Conservation (phyloP, 2,797 vertebrate species). For the Otolemur crassicaudatus region DNA sequence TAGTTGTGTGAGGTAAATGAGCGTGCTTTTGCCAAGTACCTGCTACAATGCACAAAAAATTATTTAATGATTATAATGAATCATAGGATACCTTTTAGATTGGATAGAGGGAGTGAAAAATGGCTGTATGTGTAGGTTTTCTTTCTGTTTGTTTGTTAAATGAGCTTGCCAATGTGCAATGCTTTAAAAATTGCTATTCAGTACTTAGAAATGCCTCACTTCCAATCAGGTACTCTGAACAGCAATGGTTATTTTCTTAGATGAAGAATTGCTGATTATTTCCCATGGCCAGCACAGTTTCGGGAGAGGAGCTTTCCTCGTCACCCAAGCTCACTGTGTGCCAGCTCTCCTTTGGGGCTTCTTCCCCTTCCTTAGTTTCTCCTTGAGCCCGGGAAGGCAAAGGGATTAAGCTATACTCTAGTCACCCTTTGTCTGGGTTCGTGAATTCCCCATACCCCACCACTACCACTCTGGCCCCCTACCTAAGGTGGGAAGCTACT, state of each 20-base stretch:
- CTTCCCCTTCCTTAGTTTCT: neutral
- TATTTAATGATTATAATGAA: neutral
- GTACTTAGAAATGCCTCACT: neutral
- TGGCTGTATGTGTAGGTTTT: neutral
- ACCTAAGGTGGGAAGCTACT: neutral
- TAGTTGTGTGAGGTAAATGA: neutral
- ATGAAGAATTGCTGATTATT: neutral
- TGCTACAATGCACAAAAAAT: neutral
- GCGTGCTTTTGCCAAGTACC: neutral
- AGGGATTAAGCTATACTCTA: neutral
- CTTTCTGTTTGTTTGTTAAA: neutral
- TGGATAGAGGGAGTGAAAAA: neutral
- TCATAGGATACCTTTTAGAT: neutral
- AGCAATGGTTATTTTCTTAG: neutral
- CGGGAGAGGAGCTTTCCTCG: neutral
- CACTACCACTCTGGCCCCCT: too few species aligned
- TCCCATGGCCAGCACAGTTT: neutral
- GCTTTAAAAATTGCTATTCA: neutral
- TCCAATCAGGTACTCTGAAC: neutral
- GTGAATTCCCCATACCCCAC: rapidly evolving
- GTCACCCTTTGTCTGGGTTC: neutral
- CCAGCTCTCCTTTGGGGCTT: too few species aligned
- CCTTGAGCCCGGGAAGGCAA: neutral
- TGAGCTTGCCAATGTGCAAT: neutral
- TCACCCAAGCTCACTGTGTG: too few species aligned